Percentiles rank a stretch among this genome's conserved stretches.
Evolutionary conservation across 2,797 vertebrate genomes (phyloP).

Genomic region (Enteromius thamalakanensis): DNA sequence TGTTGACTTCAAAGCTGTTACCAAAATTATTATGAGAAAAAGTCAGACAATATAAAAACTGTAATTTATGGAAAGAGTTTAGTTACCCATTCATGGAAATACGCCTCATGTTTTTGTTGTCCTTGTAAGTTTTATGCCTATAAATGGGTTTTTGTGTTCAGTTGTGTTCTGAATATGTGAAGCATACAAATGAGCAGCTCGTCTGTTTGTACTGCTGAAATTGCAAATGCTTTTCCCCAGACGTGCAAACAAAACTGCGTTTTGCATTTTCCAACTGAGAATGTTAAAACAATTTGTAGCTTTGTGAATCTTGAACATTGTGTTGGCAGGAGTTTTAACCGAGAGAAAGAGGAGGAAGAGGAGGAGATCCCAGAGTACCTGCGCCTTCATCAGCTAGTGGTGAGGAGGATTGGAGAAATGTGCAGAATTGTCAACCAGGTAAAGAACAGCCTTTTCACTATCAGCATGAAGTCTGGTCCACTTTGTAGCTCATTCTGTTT

Average conservation of each 20-base stretch:
- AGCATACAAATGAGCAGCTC: background rate
- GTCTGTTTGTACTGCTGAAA: constrained; percentile 1
- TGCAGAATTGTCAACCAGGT: constrained; percentile 97
- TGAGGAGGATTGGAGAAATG: constrained; percentile 92
- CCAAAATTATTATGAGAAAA: background rate
- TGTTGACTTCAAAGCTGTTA: background rate
- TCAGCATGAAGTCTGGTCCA: background rate
- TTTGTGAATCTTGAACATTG: background rate
- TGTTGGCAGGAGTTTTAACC: constrained; percentile 70
- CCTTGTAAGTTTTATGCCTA: background rate
- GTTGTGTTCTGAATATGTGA: background rate
- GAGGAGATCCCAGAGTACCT: constrained; percentile 83
- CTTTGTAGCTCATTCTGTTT: background rate
- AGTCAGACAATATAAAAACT: background rate
- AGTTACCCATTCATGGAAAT: background rate
- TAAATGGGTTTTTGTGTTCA: constrained; percentile 5
- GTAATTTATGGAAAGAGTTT: background rate
- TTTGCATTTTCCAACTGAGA: constrained; percentile 7
- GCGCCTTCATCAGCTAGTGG: constrained; percentile 85
- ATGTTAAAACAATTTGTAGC: background rate
- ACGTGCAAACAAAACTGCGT: constrained; percentile 12
- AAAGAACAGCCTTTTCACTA: constrained; percentile 4
- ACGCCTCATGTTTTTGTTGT: constrained; percentile 1
- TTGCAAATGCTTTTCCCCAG: constrained; percentile 23
- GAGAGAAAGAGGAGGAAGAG: constrained; percentile 72